Percentiles rank a stretch among this genome's conserved stretches.
phyloP scores from a whole-genome alignment of 2,888 invertebrate genomes.

The Eristalis arbustorum region DNA sequence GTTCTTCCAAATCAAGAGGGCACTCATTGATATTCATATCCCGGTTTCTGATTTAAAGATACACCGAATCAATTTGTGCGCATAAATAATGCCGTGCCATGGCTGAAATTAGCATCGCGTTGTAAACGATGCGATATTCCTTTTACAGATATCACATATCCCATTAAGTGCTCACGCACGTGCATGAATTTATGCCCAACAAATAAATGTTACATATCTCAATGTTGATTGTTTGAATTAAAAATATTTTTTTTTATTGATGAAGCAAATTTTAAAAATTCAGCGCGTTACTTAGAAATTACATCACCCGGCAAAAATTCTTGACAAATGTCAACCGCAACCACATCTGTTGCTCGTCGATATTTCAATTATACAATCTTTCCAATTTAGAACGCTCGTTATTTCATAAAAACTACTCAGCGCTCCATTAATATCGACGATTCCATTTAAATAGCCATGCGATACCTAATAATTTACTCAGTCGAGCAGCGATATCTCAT shows the following conservation, averaged over 20 bases:
- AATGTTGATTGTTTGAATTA: background rate
- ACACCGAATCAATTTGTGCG: background rate
- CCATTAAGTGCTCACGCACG: background rate
- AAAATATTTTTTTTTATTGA: background rate
- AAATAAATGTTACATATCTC: background rate
- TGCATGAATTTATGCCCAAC: background rate
- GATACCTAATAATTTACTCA: background rate
- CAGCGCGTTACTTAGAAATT: background rate
- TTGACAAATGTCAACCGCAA: background rate
- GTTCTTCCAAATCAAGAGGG: background rate
- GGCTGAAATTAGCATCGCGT: background rate
- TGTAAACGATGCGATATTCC: background rate
- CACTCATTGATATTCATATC: background rate
- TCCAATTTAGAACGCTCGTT: constrained; percentile 4
- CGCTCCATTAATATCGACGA: constrained; percentile 20
- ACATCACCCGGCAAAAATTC: background rate
- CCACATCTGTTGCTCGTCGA: constrained; percentile 11
- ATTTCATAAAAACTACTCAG: background rate
- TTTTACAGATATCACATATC: background rate
- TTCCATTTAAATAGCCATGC: constrained; percentile 17
- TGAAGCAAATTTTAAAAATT: background rate
- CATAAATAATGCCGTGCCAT: background rate
- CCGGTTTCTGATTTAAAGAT: constrained; percentile 10
- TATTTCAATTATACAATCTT: constrained; percentile 1
- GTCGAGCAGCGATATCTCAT: background rate